Percentiles rank a stretch among this genome's conserved stretches.
These are phyloP conservation scores for Agrilus planipennis DNA, from an alignment of 1,140 invertebrate species.

Conservation along the genomic window DNA sequence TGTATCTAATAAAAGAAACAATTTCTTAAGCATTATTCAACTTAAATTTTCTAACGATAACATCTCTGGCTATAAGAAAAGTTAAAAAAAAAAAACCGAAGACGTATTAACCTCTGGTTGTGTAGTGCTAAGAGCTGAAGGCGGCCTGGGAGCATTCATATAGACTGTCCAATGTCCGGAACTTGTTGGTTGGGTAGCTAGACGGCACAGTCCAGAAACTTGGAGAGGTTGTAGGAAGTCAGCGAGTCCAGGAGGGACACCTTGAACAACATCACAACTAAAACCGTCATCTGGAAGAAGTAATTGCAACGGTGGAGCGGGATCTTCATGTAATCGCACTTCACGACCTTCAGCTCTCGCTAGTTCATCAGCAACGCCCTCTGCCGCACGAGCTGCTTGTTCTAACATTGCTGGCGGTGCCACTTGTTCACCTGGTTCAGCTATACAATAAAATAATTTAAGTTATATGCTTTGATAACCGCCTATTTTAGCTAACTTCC, in stretches of 20 bases:
- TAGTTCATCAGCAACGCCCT: slow-evolving; percentile 86
- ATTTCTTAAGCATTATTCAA: neutral
- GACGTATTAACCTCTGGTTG: slow-evolving; percentile 28
- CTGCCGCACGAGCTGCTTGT: slow-evolving; percentile 64
- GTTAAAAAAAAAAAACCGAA: slow-evolving; percentile 6
- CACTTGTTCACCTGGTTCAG: slow-evolving; percentile 33
- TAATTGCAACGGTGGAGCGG: slow-evolving; percentile 78
- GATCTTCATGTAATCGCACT: slow-evolving; percentile 56
- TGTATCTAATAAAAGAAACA: slow-evolving; percentile 45
- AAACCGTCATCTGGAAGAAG: slow-evolving; percentile 95
- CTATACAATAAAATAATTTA: slow-evolving; percentile 15
- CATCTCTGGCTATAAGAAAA: neutral
- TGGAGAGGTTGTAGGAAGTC: slow-evolving; percentile 86
- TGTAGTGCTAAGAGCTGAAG: slow-evolving; percentile 32
- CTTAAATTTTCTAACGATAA: neutral
- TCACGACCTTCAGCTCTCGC: slow-evolving; percentile 81
- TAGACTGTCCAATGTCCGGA: slow-evolving; percentile 92
- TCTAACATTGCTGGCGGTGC: slow-evolving; percentile 45
- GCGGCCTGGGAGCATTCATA: slow-evolving; percentile 53
- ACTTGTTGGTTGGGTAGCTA: slow-evolving; percentile 81
- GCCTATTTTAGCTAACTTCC: slow-evolving; percentile 18
- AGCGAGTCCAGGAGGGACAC: slow-evolving; percentile 81
- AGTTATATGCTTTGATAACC: neutral
- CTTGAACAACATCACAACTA: slow-evolving; percentile 83
- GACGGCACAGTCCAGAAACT: slow-evolving; percentile 72